phyloP scores from a whole-genome alignment of 2,113 vertebrate genomes.

The Benitochromis conjunctus region DNA sequence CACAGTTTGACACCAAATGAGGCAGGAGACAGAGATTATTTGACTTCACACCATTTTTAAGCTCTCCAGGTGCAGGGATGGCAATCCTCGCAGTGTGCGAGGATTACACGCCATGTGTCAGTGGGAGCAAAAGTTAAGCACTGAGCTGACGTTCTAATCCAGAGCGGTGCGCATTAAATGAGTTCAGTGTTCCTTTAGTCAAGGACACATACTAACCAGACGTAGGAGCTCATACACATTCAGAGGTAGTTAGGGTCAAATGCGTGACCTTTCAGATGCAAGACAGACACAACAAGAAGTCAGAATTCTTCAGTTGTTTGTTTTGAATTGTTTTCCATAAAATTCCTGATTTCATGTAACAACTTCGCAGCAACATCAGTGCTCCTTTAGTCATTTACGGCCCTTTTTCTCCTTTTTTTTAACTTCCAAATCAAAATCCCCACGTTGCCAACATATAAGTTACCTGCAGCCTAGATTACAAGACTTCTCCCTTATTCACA shows the following conservation, averaged over 20 bases:
- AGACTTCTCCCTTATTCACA: background rate
- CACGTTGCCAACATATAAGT: background rate
- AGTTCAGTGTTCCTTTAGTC: background rate
- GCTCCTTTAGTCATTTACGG: background rate
- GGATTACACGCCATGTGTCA: conserved; percentile 57
- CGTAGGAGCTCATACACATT: background rate
- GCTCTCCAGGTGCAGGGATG: conserved; percentile 49
- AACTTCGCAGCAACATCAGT: background rate
- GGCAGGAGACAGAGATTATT: conserved; percentile 55
- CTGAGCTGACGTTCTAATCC: conserved; percentile 23
- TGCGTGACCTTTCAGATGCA: background rate
- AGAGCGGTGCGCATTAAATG: background rate
- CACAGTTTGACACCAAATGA: conserved; percentile 39
- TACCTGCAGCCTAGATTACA: background rate
- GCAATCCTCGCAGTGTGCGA: conserved; percentile 26
- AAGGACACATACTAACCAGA: background rate
- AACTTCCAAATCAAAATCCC: background rate
- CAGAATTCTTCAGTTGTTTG: background rate
- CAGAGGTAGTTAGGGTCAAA: background rate
- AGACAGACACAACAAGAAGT: background rate
- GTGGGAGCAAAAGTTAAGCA: background rate
- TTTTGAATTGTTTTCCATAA: background rate
- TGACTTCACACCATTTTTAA: conserved; percentile 57
- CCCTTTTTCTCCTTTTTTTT: background rate
- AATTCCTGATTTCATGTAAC: background rate